Conservation (phyloP, 1,140 invertebrate species). For the Trichomalopsis sarcophagae region DNA sequence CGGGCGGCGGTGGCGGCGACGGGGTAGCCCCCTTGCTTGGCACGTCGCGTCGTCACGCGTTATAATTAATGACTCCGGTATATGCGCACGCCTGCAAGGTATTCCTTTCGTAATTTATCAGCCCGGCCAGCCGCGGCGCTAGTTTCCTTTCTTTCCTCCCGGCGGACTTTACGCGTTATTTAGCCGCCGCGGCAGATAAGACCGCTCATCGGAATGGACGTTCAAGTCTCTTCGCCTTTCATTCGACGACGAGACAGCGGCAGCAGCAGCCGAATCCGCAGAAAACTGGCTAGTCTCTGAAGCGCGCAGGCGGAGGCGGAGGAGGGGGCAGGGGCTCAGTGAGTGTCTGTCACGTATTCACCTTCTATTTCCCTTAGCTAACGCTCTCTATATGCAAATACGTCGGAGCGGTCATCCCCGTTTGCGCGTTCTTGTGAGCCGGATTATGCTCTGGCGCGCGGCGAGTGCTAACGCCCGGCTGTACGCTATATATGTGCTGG, state of each 20-base stretch:
- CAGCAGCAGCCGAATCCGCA: conserved; percentile 14
- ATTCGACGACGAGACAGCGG: background rate
- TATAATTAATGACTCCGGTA: conserved; percentile 59
- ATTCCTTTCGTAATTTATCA: conserved; percentile 63
- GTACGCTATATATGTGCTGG: conserved; percentile 53
- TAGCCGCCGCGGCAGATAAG: conserved; percentile 57
- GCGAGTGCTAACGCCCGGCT: conserved; percentile 51
- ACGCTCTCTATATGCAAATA: conserved; percentile 76
- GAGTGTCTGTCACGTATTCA: conserved; percentile 70
- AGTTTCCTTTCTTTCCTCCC: conserved; percentile 55
- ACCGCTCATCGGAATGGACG: conserved; percentile 40
- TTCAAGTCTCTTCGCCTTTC: conserved; percentile 10
- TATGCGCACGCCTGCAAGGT: conserved; percentile 23
- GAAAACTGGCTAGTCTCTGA: background rate
- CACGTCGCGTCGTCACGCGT: conserved; percentile 53
- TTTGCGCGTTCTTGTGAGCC: conserved; percentile 59
- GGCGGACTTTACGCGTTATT: conserved; percentile 47
- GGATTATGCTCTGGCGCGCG: conserved; percentile 58
- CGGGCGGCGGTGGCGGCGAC: background rate
- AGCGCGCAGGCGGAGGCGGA: background rate
- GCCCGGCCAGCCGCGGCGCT: conserved; percentile 4
- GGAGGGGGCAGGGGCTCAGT: background rate
- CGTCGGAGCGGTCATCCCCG: conserved; percentile 64
- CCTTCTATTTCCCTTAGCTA: conserved; percentile 75
- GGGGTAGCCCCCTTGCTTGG: conserved; percentile 22